Conservation (phyloP, 30 jellyfish, hydroid and myxozoan species). For the Aurelia aurita region DNA sequence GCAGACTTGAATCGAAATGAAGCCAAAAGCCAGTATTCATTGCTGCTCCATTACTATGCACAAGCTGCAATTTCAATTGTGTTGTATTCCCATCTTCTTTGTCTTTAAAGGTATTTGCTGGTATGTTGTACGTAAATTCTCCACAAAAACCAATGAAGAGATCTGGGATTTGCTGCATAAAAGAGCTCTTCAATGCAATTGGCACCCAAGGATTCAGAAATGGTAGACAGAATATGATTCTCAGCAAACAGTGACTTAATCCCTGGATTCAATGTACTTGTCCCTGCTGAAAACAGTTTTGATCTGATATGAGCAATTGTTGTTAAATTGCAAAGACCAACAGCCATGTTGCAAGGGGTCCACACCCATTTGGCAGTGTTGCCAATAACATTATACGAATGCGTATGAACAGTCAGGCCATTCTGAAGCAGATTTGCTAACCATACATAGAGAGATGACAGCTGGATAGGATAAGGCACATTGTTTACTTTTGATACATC, state of each 20-base stretch:
- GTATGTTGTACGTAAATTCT: slow-evolving; percentile 65
- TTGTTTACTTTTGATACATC: slow-evolving; percentile 24
- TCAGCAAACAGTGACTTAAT: slow-evolving; percentile 18
- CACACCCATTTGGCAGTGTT: slow-evolving; percentile 52
- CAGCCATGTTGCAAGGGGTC: slow-evolving; percentile 78
- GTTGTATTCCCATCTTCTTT: slow-evolving; percentile 85
- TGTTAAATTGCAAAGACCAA: slow-evolving; percentile 43
- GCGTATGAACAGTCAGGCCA: slow-evolving; percentile 53
- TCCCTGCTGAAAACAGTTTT: slow-evolving; percentile 49
- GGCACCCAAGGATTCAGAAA: slow-evolving; percentile 38
- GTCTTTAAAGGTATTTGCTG: slow-evolving; percentile 78
- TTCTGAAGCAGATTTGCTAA: slow-evolving; percentile 36
- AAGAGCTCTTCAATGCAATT: slow-evolving; percentile 59
- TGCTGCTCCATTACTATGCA: slow-evolving; percentile 23
- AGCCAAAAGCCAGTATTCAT: slow-evolving; percentile 54
- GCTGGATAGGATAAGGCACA: slow-evolving; percentile 58
- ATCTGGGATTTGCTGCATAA: slow-evolving; percentile 37
- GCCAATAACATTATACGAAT: slow-evolving; percentile 42
- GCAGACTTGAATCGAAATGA: slow-evolving; percentile 65
- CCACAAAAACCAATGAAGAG: slow-evolving; percentile 75
- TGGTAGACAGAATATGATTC: slow-evolving; percentile 33
- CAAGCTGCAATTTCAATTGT: slow-evolving; percentile 33
- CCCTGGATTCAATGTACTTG: slow-evolving; percentile 9
- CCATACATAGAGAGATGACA: slow-evolving; percentile 4
- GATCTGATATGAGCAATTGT: slow-evolving; percentile 34